These are phyloP conservation scores for Holacanthus passer DNA, from an alignment of 2,113 vertebrate genomes.

Conservation along the genomic window DNA sequence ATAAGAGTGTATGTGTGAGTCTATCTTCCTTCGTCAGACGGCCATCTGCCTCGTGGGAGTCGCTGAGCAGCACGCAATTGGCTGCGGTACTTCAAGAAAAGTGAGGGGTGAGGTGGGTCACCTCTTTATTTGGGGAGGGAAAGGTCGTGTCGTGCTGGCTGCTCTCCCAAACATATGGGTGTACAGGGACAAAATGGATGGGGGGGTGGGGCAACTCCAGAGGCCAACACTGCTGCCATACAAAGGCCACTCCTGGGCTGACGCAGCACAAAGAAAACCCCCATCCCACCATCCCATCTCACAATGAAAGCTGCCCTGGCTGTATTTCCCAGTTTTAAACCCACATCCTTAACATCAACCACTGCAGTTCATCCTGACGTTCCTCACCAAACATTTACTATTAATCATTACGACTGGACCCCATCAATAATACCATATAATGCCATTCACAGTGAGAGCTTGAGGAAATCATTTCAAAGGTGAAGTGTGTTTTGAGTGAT, in stretches of 20 bases:
- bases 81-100: conserved; percentile 68
- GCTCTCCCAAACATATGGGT: conserved; percentile 76
- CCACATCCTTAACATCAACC: background rate
- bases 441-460: background rate
- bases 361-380: background rate
- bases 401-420: background rate
- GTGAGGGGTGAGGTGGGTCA: conserved; percentile 79
- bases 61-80: conserved; percentile 78
- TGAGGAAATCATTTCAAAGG: too few species aligned
- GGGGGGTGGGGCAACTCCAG: conserved; percentile 47
- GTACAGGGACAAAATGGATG: background rate
- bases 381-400: background rate
- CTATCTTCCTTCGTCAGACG: conserved; percentile 68
- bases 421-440: background rate
- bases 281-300: background rate
- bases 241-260: conserved; percentile 81
- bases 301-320: background rate
- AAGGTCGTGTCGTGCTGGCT: conserved; percentile 85
- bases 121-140: conserved; percentile 75
- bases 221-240: conserved; percentile 66
- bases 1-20: conserved; percentile 42
- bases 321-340: background rate
- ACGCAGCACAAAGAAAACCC: conserved; percentile 77
- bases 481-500: background rate
- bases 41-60: conserved; percentile 78